Evolutionary conservation across 2,797 vertebrate genomes (phyloP), one percentile per base, ranked within the genome.

Genomic region (Gobionotothen gibberifrons): DNA sequence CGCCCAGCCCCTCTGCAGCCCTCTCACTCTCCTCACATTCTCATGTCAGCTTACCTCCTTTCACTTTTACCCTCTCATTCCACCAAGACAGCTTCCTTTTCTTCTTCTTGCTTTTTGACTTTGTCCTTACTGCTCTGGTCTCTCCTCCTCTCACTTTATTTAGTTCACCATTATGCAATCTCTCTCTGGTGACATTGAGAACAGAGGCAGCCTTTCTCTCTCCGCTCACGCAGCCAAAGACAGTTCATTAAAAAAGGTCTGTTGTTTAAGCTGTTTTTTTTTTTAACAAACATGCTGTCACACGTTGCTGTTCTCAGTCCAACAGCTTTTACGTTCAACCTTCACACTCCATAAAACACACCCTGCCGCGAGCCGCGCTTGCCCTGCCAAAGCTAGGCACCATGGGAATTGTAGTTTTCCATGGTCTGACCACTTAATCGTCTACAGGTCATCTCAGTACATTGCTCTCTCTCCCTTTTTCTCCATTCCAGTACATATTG

Each of bases 371-470:
- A 81, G 59, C 67, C 1, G 1, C 2, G n/a, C 4, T 60, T 80
- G 78, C 58, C 70, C 81, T 81, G 88, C 87, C 89, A 89, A 89
- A 83, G 72, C 83, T 46, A 82, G 68, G 90, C 88, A 91, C 75
- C 89, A 72, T 92, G 93, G 93, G 93, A 92, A 79, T 85, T 89
- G 81, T 87, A 90, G 92, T 94, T 92, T 93, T 91, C 90, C 79
- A 6, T 78, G 57, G 66, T 71, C 81, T 70, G 70, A 85, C 72
- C 74, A 65, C 77, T 89, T 89, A 76, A 85, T 79, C 54, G 40
- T 84, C 76, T 75, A 56, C 51, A 26, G 72, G 60, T 64, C 62
- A n/a, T 78, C 72, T 81, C 72, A 84, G 75, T 74, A 63, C 81
- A 78, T 70, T 65, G n/a, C 79, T 80, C 81, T 59, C 62, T 55